Base-by-base conservation (phyloP, 2,797 vertebrate species). In the Anas bernieri region DNA sequence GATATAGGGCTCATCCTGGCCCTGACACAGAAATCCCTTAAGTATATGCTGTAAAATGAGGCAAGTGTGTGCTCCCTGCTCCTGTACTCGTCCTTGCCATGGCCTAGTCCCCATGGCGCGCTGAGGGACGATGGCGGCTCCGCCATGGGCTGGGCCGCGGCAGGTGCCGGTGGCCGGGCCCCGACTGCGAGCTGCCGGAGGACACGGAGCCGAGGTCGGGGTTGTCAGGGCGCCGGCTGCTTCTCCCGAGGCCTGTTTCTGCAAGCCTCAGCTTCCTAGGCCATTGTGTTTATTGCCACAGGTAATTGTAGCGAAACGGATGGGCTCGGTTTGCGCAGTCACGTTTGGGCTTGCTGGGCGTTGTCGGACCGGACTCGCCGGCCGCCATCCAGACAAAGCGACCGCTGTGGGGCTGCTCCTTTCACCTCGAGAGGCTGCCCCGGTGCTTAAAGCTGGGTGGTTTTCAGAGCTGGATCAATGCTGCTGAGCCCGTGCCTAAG, bases 331-430 rank as follows among this genome's bases (percentile, higher is more conserved):
- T 96, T 73, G 58, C 25, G 1, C 85, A 15, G 1, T 94, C 94
- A 94, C 79, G 89, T 95, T 96, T 56, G 76, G 91, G 90, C 96
- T 95, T 90, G 93, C 87, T 92, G 78, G 95, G 82, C 69, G 91
- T 78, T 74, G 74, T 88, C 75, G 90, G 77, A 14, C 86, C 63
- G 90, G 96, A 86, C 94, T 86, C 21, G 59, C 15, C 74, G 85
- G 80, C 85, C 62, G 12, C 1, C 7, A 63, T 88, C 78, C 87
- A 92, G 91, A 74, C 23, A 3, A 78, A 70, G 39, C 9, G 16
- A 79, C 83, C 0, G 0, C 39, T 69, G 37, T 64, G 59, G 0
- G 12, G 30, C 70, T 88, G 87, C 76, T 63, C 13, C 69, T 55
- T 59, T 46, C 72, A 76, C 31, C 50, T 80, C 52, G 50, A 70